Evolutionary conservation across 2,113 vertebrate genomes (phyloP).

Genomic region (Nyctibius bracteatus): DNA sequence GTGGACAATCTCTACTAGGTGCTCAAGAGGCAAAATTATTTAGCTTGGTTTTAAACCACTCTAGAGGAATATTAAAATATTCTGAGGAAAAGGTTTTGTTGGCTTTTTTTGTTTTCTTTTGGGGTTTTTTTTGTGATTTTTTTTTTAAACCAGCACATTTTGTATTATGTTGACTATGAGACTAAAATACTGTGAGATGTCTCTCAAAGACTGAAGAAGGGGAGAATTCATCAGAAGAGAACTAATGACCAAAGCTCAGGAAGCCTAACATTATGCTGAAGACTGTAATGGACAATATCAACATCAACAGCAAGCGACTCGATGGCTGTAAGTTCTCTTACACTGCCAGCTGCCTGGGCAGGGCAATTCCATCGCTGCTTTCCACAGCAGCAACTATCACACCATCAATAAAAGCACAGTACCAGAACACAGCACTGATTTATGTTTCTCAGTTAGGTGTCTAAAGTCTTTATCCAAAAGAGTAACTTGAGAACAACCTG

Average conservation of each 20-base stretch:
- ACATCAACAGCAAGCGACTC: neutral
- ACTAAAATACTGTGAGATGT: neutral
- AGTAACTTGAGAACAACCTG: conserved; percentile 67
- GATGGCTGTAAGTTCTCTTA: too few species aligned
- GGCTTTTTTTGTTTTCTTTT: neutral
- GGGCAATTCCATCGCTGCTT: neutral
- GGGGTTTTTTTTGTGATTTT: too few species aligned
- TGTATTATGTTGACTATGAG: neutral
- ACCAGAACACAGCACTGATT: neutral
- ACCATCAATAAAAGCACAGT: neutral
- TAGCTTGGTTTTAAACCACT: neutral
- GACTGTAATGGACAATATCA: neutral
- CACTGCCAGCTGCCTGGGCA: neutral
- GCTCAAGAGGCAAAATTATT: neutral
- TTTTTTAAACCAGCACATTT: neutral
- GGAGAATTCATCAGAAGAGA: neutral
- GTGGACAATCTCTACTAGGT: neutral
- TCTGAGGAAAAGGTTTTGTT: neutral
- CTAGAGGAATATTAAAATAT: neutral
- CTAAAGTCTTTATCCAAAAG: neutral
- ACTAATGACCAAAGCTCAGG: neutral
- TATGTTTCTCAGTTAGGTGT: neutral
- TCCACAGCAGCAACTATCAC: neutral
- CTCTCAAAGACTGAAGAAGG: neutral
- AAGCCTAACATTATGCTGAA: neutral